Base-by-base conservation (phyloP, 2,888 invertebrate species). In the Harmothoe impar region DNA sequence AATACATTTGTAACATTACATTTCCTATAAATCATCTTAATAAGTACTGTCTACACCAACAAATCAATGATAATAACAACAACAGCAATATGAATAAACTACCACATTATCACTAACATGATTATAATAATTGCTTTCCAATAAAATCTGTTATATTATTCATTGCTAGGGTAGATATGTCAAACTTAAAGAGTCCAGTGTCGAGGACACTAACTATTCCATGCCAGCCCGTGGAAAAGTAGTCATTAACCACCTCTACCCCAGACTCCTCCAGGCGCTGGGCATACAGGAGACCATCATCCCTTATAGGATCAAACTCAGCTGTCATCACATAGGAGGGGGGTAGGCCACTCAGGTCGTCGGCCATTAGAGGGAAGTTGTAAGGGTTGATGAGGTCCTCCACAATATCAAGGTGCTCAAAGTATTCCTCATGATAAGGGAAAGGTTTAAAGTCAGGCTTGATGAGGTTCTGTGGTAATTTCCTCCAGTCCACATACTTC, bases 221-320 rank as follows among this genome's bases (percentile, higher is more conserved):
- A 35, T 81, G 81, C 81, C 81, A 81, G 35, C 81, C 81, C 43
- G 33, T 81, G 81, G 81, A 17, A 35, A 81, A 81, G 81, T 81
- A 81, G 43, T 81, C 81, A 25, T 81, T 33, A 10, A 81, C 81
- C 15, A 81, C 81, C 15, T 15, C 35, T 20, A 33, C 81, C 10
- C 43, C 35, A 23, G 81, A 33, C 81, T 81, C 81, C 81, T 81
- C 35, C 43, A 81, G 81, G 35, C 81, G 81, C 43, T 81, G 81
- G 23, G 81, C 81, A 35, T 81, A 81, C 35, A 81, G 43, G 5
- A 81, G 15, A 20, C 81, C 81, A 12, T 81, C 81, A 35, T 81
- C 81, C 5, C 81, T 15, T 3, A 81, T 33, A 17, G 81, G 33
- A 20, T 81, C 81, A 25, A 81, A 81, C 81, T 81, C 81, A 10